Percentiles rank a stretch among this genome's conserved stretches.
Evolutionary conservation across 1,140 invertebrate species (phyloP).

Genomic region (Maniola jurtina): DNA sequence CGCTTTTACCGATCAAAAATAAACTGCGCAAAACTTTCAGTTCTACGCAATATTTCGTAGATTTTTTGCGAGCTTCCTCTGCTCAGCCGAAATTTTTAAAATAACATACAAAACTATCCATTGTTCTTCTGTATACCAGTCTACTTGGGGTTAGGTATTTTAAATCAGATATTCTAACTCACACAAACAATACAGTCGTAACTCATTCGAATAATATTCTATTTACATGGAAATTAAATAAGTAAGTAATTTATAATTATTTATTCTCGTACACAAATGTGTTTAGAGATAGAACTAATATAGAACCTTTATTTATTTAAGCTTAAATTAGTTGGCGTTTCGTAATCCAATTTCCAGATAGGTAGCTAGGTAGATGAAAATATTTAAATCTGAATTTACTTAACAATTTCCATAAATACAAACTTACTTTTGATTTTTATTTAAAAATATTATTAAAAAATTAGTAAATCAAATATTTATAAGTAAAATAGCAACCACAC

Average conservation of each 20-base stretch:
- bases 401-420: too few relatives aligned
- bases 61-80: neutral
- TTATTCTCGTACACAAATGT: neutral
- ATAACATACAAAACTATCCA: neutral
- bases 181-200: constrained; percentile 10
- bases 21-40: neutral
- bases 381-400: too few relatives aligned
- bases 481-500: too few relatives aligned
- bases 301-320: constrained; percentile 12
- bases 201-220: constrained; percentile 14
- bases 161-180: constrained; percentile 5
- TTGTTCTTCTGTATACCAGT: constrained; percentile 9
- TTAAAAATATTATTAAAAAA: too few relatives aligned
- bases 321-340: neutral
- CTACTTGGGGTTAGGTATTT: neutral
- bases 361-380: too few relatives aligned
- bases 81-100: constrained; percentile 3
- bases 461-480: too few relatives aligned
- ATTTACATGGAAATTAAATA: constrained; percentile 13
- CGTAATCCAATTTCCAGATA: too few relatives aligned
- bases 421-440: too few relatives aligned
- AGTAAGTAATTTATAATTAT: constrained; percentile 1
- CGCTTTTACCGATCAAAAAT: neutral
- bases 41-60: neutral
- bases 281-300: neutral